A percentile compares a stretch with the other conserved stretches of the same genome.
Evolutionary conservation across 2,797 vertebrate genomes (phyloP).

Genomic region (Poeciliopsis gracilis): DNA sequence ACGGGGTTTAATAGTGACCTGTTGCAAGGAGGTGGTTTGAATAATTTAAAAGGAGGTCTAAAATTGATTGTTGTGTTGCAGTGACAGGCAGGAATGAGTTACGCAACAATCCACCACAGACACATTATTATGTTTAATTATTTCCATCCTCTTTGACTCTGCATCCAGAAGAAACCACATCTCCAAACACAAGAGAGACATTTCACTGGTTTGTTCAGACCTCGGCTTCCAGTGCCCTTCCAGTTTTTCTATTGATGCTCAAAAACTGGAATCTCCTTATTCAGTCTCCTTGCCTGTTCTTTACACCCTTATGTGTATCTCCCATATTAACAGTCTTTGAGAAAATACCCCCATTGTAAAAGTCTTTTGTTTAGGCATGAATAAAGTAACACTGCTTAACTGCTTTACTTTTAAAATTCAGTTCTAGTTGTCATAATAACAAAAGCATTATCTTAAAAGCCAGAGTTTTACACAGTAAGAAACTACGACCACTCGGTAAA

Average conservation of each 20-base stretch:
- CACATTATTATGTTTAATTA: neutral
- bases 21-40: constrained; percentile 23
- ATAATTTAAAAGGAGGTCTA: constrained; percentile 30
- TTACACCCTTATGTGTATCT: neutral
- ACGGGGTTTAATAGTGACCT: constrained; percentile 16
- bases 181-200: neutral
- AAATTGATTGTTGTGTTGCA: constrained; percentile 30
- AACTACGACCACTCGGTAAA: neutral
- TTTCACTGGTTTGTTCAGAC: neutral
- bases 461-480: neutral
- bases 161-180: neutral
- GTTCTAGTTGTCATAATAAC: neutral
- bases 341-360: neutral
- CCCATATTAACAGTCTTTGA: neutral
- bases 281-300: neutral
- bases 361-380: neutral
- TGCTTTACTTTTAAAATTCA: neutral
- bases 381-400: neutral
- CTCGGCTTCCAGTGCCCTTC: neutral
- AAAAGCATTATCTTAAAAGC: neutral
- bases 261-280: neutral
- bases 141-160: neutral
- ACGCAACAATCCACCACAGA: constrained; percentile 10
- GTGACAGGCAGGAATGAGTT: constrained; percentile 35
- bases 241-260: neutral